Conservation (phyloP, 2,888 invertebrate species). For the Halictus ligatus region DNA sequence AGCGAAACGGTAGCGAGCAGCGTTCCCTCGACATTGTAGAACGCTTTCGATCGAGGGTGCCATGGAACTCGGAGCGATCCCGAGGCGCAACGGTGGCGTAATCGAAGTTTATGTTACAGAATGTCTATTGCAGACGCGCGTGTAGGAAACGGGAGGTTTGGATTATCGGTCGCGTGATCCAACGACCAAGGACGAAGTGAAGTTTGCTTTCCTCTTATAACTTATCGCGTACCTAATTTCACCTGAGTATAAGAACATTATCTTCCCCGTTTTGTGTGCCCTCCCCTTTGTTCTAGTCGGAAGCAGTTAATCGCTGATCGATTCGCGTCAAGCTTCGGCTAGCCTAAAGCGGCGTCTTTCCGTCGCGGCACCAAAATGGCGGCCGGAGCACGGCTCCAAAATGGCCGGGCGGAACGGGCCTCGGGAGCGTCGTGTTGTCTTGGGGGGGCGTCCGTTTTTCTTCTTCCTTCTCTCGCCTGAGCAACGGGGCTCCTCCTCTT, state of each 20-base stretch:
- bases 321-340: conserved; percentile 41
- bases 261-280: conserved; percentile 28
- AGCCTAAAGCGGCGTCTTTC: background rate
- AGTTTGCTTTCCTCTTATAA: conserved; percentile 43
- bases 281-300: conserved; percentile 35
- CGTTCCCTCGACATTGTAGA: background rate
- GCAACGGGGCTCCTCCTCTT: background rate
- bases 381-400: background rate
- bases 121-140: background rate
- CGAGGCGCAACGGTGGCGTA: background rate
- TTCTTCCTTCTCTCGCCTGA: conserved; percentile 23
- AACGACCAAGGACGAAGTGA: conserved; percentile 52
- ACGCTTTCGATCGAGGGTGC: background rate
- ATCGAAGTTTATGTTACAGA: background rate
- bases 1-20: background rate
- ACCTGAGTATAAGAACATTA: conserved; percentile 62
- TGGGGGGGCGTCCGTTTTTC: conserved; percentile 10
- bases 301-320: conserved; percentile 49
- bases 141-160: conserved; percentile 2
- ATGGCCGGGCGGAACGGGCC: background rate
- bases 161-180: conserved; percentile 36
- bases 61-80: background rate
- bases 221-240: conserved; percentile 54
- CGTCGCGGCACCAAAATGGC: background rate
- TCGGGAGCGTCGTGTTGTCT: background rate